Evolutionary conservation across 2,113 vertebrate species (phyloP), one percentile per base, ranked within the genome.

Genomic region (Ancistrus triradiatus): DNA sequence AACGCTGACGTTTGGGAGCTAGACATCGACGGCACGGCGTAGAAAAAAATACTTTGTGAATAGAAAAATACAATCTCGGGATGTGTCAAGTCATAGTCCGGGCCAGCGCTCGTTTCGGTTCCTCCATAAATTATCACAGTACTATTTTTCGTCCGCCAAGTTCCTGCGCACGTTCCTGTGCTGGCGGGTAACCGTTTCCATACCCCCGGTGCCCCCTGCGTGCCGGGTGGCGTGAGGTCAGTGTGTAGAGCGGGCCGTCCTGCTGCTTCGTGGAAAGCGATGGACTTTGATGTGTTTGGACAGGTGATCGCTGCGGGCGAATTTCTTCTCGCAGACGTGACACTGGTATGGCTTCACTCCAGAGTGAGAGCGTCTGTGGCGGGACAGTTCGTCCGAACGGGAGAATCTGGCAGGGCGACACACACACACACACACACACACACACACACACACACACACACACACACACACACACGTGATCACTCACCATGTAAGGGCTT

Each of bases 201-300:
- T n/a, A n/a, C n/a, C n/a, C n/a, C n/a, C 33, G 9, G 11, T 25
- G 19, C 48, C 60, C 60, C 49, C 33, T 31, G n/a, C 15, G 53
- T 1, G 15, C 14, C 11, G 75, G 53, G 48, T 67, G 57, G 72
- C 74, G 73, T n/a, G 69, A 71, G 71, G 66, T 95, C 91, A 95
- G 90, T 92, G 95, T 75, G 88, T 71, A 3, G 92, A 80, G 58
- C 93, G 93, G 15, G 87, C 81, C 1, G 92, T 87, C 73, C 96
- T 93, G 85, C 84, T 93, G 88, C 90, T 94, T 79, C 96, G 86
- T 8, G 96, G 96, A 88, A 98, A 98, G 68, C 95, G 94, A 75
- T 98, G 96, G 84, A 98, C 96, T 89, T 98, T 98, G 88, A 98
- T 85, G 37, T 98, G 96, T 83, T 98, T 98, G 80, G 96, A 98